Percentiles rank a stretch among this genome's conserved stretches.
These are phyloP conservation scores for Apoda limacodes DNA, from an alignment of 2,888 invertebrate species.

Conservation along the genomic window DNA sequence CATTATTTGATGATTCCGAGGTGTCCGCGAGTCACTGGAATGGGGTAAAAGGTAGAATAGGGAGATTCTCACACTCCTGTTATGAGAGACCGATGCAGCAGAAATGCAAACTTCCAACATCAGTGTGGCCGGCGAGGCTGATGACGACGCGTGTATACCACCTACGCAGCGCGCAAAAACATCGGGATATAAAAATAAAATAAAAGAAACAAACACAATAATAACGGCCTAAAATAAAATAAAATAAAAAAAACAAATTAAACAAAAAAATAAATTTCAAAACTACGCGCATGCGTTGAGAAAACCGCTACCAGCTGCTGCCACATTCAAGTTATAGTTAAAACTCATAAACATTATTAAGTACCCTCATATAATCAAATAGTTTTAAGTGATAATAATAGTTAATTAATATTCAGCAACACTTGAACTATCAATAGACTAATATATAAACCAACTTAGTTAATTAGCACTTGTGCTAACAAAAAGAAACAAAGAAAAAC, in stretches of 20 bases:
- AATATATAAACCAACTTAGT: too few relatives aligned
- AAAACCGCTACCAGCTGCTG: constrained; percentile 51
- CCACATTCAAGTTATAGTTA: constrained; percentile 65
- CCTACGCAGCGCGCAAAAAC: constrained; percentile 62
- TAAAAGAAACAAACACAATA: constrained; percentile 26
- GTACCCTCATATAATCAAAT: constrained; percentile 60
- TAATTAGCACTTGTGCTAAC: too few relatives aligned
- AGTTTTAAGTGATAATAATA: constrained; percentile 60
- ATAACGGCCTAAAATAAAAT: constrained; percentile 37
- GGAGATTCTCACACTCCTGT: constrained; percentile 37
- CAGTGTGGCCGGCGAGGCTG: constrained; percentile 67
- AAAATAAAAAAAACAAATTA: constrained; percentile 25
- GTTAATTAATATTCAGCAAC: constrained; percentile 65
- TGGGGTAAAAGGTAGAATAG: constrained; percentile 32
- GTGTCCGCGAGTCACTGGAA: constrained; percentile 51
- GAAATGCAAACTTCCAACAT: constrained; percentile 49
- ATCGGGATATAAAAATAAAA: constrained; percentile 30
- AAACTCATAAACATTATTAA: constrained; percentile 64
- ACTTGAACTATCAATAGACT: constrained; percentile 58
- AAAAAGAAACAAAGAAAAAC: too few relatives aligned
- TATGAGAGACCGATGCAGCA: constrained; percentile 43
- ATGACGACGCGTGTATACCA: constrained; percentile 63
- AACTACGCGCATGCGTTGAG: constrained; percentile 61
- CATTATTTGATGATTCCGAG: constrained; percentile 68
- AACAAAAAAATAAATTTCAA: constrained; percentile 34